These are phyloP conservation scores for Diorhabda carinulata DNA, from an alignment of 1,140 invertebrate genomes.

Conservation along the genomic window DNA sequence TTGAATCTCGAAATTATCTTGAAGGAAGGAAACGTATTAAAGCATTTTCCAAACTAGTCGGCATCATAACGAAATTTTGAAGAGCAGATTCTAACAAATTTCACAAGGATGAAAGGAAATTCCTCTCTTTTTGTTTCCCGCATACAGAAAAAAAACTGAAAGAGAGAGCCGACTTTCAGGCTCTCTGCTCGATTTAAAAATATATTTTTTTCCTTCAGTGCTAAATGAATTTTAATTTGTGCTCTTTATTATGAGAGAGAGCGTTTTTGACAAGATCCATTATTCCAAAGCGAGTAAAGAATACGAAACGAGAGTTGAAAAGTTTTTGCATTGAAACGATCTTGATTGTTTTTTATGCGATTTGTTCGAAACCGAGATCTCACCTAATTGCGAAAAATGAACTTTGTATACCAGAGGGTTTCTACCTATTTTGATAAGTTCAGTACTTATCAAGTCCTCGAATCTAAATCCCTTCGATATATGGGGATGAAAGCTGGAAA, in stretches of 20 bases:
- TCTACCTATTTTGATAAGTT: too few species aligned
- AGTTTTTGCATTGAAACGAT: neutral
- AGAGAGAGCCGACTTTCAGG: neutral
- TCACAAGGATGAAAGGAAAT: neutral
- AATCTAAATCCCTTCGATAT: too few species aligned
- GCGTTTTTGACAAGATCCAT: conserved; percentile 10
- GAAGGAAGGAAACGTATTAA: conserved; percentile 1
- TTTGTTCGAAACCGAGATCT: neutral
- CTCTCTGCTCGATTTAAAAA: neutral
- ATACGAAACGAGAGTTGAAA: conserved; percentile 5
- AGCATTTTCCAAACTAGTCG: neutral
- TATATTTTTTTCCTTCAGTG: conserved; percentile 8
- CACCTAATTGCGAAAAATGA: neutral
- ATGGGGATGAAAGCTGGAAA: too few species aligned
- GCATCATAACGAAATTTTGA: conserved; percentile 1
- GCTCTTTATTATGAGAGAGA: conserved; percentile 11
- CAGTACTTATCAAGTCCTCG: too few species aligned
- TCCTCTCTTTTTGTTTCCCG: neutral
- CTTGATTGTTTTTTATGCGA: conserved; percentile 7
- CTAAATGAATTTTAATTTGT: conserved; percentile 12
- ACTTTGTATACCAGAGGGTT: neutral
- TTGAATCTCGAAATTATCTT: neutral
- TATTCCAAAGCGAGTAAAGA: conserved; percentile 3
- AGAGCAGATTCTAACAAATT: conserved; percentile 2
- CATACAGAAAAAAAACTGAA: neutral